These are phyloP conservation scores for Pseudomyrmex sp. DNA, from an alignment of 1,140 invertebrate genomes.

Conservation along the genomic window DNA sequence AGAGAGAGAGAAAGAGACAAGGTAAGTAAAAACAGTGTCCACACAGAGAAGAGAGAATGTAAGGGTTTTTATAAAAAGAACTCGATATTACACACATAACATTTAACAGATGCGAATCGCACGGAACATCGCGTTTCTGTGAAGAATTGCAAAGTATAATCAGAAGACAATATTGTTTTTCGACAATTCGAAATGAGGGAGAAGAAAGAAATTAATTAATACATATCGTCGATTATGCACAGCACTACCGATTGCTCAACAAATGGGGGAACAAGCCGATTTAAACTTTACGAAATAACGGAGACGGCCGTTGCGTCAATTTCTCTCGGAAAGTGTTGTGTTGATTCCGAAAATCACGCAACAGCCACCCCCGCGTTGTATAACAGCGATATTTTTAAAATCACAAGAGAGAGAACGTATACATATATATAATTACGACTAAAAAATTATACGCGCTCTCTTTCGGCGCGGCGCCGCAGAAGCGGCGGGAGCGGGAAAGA, in stretches of 20 bases:
- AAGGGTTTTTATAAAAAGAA: conserved; percentile 57
- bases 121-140: conserved; percentile 40
- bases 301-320: too few species aligned
- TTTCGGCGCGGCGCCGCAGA: background rate
- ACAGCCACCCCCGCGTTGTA: background rate
- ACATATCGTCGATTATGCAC: conserved; percentile 20
- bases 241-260: conserved; percentile 28
- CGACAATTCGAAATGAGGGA: too few species aligned
- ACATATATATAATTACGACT: background rate
- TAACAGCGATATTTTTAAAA: conserved; percentile 14
- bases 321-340: too few species aligned
- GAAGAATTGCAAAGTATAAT: conserved; percentile 44
- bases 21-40: conserved; percentile 52
- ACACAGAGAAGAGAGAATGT: conserved; percentile 54
- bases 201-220: conserved; percentile 29
- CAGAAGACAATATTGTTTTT: too few species aligned
- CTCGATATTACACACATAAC: conserved; percentile 51
- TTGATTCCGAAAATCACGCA: background rate
- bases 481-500: conserved; percentile 12
- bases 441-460: conserved; percentile 32
- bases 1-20: too few species aligned
- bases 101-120: conserved; percentile 42
- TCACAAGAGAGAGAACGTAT: conserved; percentile 14
- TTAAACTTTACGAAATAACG: background rate
- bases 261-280: conserved; percentile 22